Evolutionary conservation across 2,113 vertebrate genomes (phyloP), one percentile per base, ranked within the genome.

Genomic region (Erythrocercus mccallii): DNA sequence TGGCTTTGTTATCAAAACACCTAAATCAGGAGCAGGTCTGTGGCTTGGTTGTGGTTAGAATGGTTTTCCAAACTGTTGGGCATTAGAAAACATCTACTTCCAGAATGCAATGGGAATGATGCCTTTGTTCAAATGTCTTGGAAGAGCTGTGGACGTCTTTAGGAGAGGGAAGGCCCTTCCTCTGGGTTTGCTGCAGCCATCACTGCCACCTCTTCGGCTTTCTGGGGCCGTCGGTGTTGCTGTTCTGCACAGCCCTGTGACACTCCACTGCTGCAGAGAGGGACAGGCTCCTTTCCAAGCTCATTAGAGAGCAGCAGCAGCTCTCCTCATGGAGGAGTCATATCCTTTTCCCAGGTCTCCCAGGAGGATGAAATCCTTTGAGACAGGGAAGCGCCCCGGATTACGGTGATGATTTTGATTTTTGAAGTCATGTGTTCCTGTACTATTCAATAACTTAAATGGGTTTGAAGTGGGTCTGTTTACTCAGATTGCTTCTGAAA

Each of bases 211-310:
- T 47, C 12, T 24, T 19, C 40, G 50, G 8, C 7, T 74, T 31
- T 13, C 15, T 53, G 81, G 35, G 10, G 5, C 56, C 19, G 0
- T 0, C 2, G 62, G 12, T 10, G 10, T 1, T 44, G 45, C 33
- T 83, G 60, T 30, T 15, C 1, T 12, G 61, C 38, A 12, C 48
- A 38, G 47, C 28, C 28, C 47, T 13, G 27, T 37, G 79, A 12
- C 14, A 1, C 0, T 6, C 3, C 42, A 2, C 24, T 60, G 37
- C 47, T 50, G 15, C 1, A 1, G 31, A 5, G 8, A 9, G 57
- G 45, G 21, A 21, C 0, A 1, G 60, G 27, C 33, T 51, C 24
- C 38, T 42, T 10, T 5, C 66, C 27, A 8, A 47, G 30, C 50
- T 42, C 21, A 11, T 31, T 28, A 35, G 30, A 42, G 15, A 68